phyloP scores from a whole-genome alignment of 2,113 vertebrate genomes.

The Eulacestoma nigropectus region DNA sequence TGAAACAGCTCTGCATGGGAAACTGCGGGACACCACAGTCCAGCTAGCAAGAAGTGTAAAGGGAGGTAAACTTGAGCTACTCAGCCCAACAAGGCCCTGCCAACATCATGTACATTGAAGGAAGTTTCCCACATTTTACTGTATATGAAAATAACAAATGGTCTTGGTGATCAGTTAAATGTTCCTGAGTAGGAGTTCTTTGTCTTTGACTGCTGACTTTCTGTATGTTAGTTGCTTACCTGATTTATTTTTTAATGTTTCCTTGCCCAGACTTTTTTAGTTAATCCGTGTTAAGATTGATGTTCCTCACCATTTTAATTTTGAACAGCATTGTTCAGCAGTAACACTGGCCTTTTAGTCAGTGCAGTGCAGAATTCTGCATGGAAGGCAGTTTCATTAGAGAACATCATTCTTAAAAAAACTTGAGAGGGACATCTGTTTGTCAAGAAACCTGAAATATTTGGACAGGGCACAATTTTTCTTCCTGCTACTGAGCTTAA shows the following conservation, averaged over 20 bases:
- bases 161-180: neutral
- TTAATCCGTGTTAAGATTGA: neutral
- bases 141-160: neutral
- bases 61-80: neutral
- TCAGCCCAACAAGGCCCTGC: neutral
- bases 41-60: neutral
- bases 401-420: neutral
- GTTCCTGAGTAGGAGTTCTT: neutral
- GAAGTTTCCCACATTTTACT: neutral
- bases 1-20: conserved; percentile 1
- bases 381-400: neutral
- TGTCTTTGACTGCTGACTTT: neutral
- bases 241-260: neutral
- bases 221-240: neutral
- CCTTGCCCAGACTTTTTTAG: neutral
- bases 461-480: neutral
- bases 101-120: neutral
- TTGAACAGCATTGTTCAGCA: neutral
- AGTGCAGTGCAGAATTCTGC: neutral
- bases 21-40: neutral
- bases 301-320: neutral
- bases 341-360: neutral
- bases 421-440: neutral
- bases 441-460: neutral
- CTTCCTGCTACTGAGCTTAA: neutral